Evolutionary conservation across 2,888 invertebrate species (phyloP), one percentile per base, ranked within the genome.

Genomic region (Synergus japonicus): DNA sequence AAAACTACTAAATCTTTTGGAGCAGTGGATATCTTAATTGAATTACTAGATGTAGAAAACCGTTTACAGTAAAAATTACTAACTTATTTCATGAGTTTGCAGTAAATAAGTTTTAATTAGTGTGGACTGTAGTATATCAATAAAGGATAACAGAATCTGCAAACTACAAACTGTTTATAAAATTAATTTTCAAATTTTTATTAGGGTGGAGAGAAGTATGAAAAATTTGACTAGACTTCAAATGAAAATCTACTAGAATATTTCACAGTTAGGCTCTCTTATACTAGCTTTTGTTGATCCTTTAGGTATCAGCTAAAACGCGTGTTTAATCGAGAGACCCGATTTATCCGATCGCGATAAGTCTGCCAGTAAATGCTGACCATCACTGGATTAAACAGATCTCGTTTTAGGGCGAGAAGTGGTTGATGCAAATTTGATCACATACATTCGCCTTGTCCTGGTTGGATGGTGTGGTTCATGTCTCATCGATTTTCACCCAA

Each of bases 401-500:
- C 73, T 49, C 49, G 49, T 54, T 73, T 54, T 54, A 54, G 73
- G 37, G 37, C 73, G 73, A 73, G 73, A 73, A 54, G 73, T 73
- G 73, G 73, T 73, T 49, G 73, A 73, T 54, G 73, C 73, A 73
- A 73, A 73, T 73, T 73, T 73, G 73, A 73, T 54, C 73, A 73
- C 73, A 73, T 73, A 46, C 79, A 76, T 76, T 78, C 67, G 15
- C 54, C 78, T 79, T 63, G 76, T 67, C 77, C 66, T 79, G 41
- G 37, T 54, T 58, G 22, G n/a, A 67, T 22, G 79, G 29, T 29
- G 29, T 37, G 63, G 66, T 76, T 76, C 80, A 83, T 81, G 65
- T 76, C 63, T 60, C 81, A 83, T 81, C 77, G 81, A 81, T 79
- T 83, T 81, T 79, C 78, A 77, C 46, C 76, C 76, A 22, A 69